These are phyloP conservation scores for Schlechtendalia chinensis DNA, from an alignment of 1,140 invertebrate genomes.

Conservation along the genomic window DNA sequence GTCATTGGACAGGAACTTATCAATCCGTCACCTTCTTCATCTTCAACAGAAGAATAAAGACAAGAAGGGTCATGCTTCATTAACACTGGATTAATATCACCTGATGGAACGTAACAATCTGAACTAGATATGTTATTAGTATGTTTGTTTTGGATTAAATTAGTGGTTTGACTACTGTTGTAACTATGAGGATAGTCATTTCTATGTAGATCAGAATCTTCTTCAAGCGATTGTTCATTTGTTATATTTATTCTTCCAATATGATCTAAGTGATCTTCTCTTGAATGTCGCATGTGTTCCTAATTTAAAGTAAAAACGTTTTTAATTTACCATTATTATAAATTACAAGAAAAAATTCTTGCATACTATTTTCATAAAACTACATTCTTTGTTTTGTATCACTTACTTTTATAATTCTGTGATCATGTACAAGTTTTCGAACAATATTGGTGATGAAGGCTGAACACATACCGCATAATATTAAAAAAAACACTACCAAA, in stretches of 20 bases:
- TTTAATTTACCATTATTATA: background rate
- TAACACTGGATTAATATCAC: conserved; percentile 44
- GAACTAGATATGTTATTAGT: conserved; percentile 41
- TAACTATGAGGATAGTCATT: conserved; percentile 39
- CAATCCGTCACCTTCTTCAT: conserved; percentile 58
- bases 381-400: background rate
- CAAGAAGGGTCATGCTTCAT: conserved; percentile 32
- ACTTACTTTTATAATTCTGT: conserved; percentile 76
- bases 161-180: conserved; percentile 43
- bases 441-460: conserved; percentile 83
- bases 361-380: background rate
- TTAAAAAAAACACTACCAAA: conserved; percentile 81
- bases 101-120: conserved; percentile 47
- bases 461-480: conserved; percentile 81
- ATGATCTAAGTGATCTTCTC: conserved; percentile 71
- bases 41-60: conserved; percentile 54
- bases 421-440: conserved; percentile 78
- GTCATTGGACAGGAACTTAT: conserved; percentile 55
- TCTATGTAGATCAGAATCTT: conserved; percentile 7
- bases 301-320: conserved; percentile 55
- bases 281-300: conserved; percentile 77
- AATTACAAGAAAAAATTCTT: background rate
- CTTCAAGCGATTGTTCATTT: conserved; percentile 11
- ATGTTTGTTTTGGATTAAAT: conserved; percentile 37
- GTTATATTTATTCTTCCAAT: conserved; percentile 60